phyloP scores from a whole-genome alignment of 2,888 invertebrate genomes.

The Blastobasis lacticolella region DNA sequence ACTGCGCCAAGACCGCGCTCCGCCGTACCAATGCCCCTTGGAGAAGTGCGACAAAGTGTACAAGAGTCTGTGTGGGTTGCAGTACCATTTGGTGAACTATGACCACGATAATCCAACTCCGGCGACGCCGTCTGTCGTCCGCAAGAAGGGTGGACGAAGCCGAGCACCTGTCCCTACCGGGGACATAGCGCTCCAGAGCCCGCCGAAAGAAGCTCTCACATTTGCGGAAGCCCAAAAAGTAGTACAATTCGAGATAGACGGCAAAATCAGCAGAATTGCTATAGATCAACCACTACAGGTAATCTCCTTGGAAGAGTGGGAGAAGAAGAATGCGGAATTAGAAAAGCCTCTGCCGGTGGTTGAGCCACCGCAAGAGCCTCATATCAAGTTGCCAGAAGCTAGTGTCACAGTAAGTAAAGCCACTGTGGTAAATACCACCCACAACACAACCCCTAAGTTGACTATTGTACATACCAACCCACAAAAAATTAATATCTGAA shows the following conservation, averaged over 20 bases:
- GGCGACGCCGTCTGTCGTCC: constrained; percentile 75
- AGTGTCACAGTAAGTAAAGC: constrained; percentile 47
- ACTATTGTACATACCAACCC: too few species aligned
- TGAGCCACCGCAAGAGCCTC: constrained; percentile 57
- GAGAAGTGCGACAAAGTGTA: constrained; percentile 89
- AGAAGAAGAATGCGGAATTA: constrained; percentile 57
- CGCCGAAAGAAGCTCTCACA: constrained; percentile 81
- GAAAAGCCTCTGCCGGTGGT: constrained; percentile 60
- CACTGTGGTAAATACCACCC: too few species aligned
- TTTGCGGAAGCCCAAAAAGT: constrained; percentile 90
- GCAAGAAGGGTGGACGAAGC: constrained; percentile 74
- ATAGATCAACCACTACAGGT: constrained; percentile 80
- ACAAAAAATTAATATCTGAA: too few species aligned
- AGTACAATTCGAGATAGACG: constrained; percentile 91
- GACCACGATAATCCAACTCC: constrained; percentile 87
- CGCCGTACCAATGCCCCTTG: constrained; percentile 91
- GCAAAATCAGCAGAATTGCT: constrained; percentile 79
- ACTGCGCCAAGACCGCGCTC: constrained; percentile 83
- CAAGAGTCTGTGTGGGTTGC: constrained; percentile 89
- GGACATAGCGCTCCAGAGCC: constrained; percentile 64
- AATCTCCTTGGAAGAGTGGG: constrained; percentile 80
- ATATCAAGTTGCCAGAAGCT: constrained; percentile 63
- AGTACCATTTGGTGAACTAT: constrained; percentile 88
- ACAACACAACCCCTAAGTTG: too few species aligned
- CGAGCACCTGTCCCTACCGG: constrained; percentile 76